Base-by-base conservation (phyloP, 2,113 vertebrate species). In the Gobiocypris rarus region DNA sequence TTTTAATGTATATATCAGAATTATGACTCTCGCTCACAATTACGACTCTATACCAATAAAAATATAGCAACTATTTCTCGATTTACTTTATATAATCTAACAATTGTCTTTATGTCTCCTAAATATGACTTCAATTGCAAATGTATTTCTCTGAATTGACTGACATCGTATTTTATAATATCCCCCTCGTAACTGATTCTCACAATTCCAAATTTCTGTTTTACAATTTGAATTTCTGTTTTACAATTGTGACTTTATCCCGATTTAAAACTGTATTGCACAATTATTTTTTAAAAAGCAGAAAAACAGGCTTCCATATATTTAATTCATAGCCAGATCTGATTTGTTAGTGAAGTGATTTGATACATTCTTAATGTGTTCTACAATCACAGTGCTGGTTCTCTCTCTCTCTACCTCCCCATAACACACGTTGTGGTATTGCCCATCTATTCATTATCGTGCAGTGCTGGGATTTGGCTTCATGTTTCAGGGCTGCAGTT, bases 401-500 rank as follows among this genome's bases (percentile, higher is more conserved):
- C 28, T 56, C 26, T 34, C 45, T 50, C 26, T 34, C 48, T 50
- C 14, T 14, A 15, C 15, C 48, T 26, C 26, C 41, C 54, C 2
- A 56, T 65, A 31, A 67, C 34, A 69, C 58, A 56, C 43, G 38
- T 41, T 77, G 31, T 56, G 10, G 41, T 63, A 38, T 63, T 59
- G 73, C 45, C 17, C 4, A 48, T 56, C 28, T 4, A 50, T 83
- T 85, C 54, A 79, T 85, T 69, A 73, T 82, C 77, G 61, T 31
- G 24, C 50, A 77, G 38, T 70, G 71, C 73, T 82, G 38, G 84
- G 71, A 76, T 86, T 76, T 86, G 71, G 67, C 71, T 77, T 69
- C 34, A 82, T 74, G 43, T 58, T 73, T 85, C 59, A 75, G 58
- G 50, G 9, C 50, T n/a, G 56, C 70, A 77, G 24, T 41, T 34